Evolutionary conservation across 2,113 vertebrate genomes (phyloP).

Genomic region (Hylia prasina): DNA sequence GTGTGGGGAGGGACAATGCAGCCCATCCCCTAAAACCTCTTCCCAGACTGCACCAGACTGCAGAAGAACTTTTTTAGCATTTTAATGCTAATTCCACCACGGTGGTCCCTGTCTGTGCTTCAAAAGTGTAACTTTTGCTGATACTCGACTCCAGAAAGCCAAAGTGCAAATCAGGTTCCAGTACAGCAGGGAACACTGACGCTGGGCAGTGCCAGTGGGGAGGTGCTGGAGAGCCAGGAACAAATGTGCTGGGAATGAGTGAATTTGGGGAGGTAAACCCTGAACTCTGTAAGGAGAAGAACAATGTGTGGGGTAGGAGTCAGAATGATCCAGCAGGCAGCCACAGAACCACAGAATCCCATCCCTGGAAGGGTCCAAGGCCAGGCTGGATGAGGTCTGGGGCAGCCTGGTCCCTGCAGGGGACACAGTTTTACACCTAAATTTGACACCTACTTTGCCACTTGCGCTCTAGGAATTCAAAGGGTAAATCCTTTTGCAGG

Average conservation of each 20-base stretch:
- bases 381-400: neutral
- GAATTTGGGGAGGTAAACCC: neutral
- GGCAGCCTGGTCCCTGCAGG: neutral
- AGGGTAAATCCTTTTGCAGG: neutral
- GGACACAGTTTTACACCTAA: neutral
- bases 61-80: neutral
- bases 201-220: neutral
- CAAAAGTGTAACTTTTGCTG: neutral
- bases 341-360: neutral
- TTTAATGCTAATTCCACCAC: neutral
- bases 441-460: neutral
- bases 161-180: neutral
- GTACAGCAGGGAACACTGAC: neutral
- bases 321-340: neutral
- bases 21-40: too few relatives aligned
- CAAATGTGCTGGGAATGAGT: neutral
- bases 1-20: too few relatives aligned
- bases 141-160: neutral
- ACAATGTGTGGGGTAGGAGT: neutral
- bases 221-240: neutral
- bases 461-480: neutral
- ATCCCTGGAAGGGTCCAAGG: neutral
- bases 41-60: too few relatives aligned
- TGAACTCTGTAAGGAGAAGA: neutral
- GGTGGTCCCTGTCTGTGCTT: neutral